Evolutionary conservation across 1,140 invertebrate species (phyloP), one percentile per base, ranked within the genome.

Genomic region (Ceratosolen solmsi): DNA sequence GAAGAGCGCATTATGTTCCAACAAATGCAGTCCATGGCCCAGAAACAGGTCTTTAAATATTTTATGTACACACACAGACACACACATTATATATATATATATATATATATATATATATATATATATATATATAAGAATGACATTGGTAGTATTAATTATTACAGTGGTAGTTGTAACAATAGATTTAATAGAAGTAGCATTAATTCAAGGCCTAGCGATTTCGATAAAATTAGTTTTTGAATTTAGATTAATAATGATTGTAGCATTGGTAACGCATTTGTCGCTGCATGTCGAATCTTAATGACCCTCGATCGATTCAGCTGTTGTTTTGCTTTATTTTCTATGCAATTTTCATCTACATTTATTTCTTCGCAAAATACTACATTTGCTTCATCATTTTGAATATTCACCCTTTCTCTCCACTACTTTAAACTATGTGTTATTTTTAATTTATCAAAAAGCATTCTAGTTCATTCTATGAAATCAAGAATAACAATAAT

Each of bases 1-100:
- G 96, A 98, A 92, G 97, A 98, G 92, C 94, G 96, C 87, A 95
- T 96, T 92, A 97, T 98, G 96, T 96, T 97, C 92, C 96, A 98
- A 92, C 96, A 98, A 93, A 97, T 98, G 96, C 97, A 98, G 92
- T 95, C 96, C 79, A 95, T 97, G 95, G 96, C 96, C 89, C 96
- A 98, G 92, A 98, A 98, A 94, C 97, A 98, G 96, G 97, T 97
- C 94, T 95, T 94, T 95, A 94, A 93, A 87, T 86, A 80, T 77
- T 83, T 80, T 80, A 84, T 79, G 46, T 49, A 30, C 56, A 72
- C 9, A n/a, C n/a, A n/a, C n/a, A n/a, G n/a, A n/a, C n/a, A n/a
- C n/a, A n/a, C n/a, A n/a, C n/a, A n/a, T n/a, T n/a, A n/a, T n/a
- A n/a, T n/a, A n/a, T n/a, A n/a, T n/a, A n/a, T n/a, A n/a, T n/a